A percentile compares a stretch with the other conserved stretches of the same genome.
phyloP scores from a whole-genome alignment of 2,797 vertebrate species.

The Atherinosoma microstoma region DNA sequence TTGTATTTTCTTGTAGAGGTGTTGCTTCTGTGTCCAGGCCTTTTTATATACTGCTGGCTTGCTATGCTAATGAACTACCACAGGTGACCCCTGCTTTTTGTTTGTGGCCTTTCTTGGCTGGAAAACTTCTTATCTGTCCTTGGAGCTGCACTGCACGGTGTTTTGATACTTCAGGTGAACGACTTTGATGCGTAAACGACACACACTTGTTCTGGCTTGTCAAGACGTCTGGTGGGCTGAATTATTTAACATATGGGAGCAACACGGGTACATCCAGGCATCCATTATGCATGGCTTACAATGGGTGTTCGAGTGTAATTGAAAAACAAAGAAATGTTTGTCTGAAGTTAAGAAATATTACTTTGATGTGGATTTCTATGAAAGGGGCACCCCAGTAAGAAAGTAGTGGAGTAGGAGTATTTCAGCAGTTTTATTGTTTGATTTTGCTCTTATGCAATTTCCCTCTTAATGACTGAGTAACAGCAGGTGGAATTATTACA shows the following conservation, averaged over 20 bases:
- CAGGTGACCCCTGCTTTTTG: constrained; percentile 32
- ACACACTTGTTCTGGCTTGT: constrained; percentile 59
- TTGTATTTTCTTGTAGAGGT: constrained; percentile 33
- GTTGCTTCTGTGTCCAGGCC: constrained; percentile 44
- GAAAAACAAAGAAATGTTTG: constrained; percentile 36
- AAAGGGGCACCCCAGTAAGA: background rate
- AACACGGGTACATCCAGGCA: constrained; percentile 56
- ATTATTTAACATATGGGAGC: constrained; percentile 68
- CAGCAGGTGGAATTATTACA: constrained; percentile 50
- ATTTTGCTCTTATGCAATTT: constrained; percentile 26
- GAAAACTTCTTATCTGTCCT: constrained; percentile 41
- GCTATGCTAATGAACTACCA: constrained; percentile 49
- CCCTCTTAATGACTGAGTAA: constrained; percentile 5
- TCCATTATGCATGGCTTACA: constrained; percentile 71
- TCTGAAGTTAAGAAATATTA: constrained; percentile 27
- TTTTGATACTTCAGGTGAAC: constrained; percentile 37
- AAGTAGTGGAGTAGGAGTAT: background rate
- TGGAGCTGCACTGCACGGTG: constrained; percentile 26
- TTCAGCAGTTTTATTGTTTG: constrained; percentile 14
- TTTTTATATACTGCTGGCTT: constrained; percentile 44
- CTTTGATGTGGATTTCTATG: constrained; percentile 11
- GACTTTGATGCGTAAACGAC: constrained; percentile 62
- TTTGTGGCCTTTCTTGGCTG: constrained; percentile 37
- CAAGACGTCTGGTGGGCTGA: constrained; percentile 65
- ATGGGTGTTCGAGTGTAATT: constrained; percentile 45